Percentiles rank a stretch among this genome's conserved stretches.
These are phyloP conservation scores for Temnothorax curvispinosus DNA, from an alignment of 1,140 invertebrate species.

Conservation along the genomic window DNA sequence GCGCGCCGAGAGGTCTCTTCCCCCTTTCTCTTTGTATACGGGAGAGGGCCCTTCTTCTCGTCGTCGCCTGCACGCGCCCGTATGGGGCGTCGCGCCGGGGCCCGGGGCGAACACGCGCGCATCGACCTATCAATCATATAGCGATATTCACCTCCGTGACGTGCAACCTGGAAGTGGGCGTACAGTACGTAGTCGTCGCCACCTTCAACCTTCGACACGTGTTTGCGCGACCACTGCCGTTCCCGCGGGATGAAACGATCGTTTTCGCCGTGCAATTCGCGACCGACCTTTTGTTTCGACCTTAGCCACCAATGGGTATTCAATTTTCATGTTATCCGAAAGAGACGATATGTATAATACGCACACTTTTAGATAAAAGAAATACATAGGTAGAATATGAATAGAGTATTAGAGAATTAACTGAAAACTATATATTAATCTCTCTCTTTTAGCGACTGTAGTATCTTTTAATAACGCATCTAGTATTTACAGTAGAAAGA, in stretches of 20 bases:
- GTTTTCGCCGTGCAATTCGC: constrained; percentile 7
- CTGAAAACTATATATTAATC: background rate
- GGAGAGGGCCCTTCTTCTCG: background rate
- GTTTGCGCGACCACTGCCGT: constrained; percentile 28
- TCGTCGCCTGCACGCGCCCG: constrained; percentile 59
- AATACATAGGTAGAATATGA: background rate
- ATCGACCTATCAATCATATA: constrained; percentile 66
- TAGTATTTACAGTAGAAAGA: background rate
- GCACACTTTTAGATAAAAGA: background rate
- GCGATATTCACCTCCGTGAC: constrained; percentile 45
- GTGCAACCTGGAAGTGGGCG: constrained; percentile 20
- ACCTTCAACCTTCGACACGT: constrained; percentile 47
- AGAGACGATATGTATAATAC: background rate
- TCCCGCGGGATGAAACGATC: background rate
- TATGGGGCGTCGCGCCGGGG: background rate
- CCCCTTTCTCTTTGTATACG: constrained; percentile 63
- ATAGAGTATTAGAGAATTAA: background rate
- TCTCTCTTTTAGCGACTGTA: background rate
- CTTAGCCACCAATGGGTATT: background rate
- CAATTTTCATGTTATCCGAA: background rate
- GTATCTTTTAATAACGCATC: background rate
- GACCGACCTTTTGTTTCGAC: background rate
- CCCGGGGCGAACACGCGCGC: constrained; percentile 62
- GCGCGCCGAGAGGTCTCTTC: constrained; percentile 70
- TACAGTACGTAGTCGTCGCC: constrained; percentile 30